phyloP scores from a whole-genome alignment of 2,797 vertebrate genomes.

The Margarornis squamiger region DNA sequence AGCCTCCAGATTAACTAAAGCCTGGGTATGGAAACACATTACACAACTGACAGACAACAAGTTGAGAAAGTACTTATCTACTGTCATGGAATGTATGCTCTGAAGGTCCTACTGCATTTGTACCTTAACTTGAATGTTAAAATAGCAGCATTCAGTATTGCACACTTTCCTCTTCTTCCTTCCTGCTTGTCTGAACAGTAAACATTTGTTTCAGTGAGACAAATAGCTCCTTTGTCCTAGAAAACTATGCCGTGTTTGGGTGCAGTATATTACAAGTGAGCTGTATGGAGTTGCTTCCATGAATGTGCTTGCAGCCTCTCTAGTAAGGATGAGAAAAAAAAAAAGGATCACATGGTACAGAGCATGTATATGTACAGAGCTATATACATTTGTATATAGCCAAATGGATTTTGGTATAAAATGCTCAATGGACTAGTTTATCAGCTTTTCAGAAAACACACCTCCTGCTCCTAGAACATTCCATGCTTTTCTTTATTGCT shows the following conservation, averaged over 20 bases:
- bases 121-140: background rate
- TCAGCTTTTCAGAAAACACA: background rate
- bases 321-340: background rate
- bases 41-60: constrained; percentile 9
- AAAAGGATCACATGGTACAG: background rate
- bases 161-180: background rate
- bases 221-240: background rate
- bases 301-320: background rate
- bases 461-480: background rate
- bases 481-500: background rate
- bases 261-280: background rate
- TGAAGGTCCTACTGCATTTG: background rate
- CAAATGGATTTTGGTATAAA: background rate
- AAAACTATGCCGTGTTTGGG: background rate
- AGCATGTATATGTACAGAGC: no score
- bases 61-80: background rate
- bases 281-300: background rate
- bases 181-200: background rate
- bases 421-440: background rate
- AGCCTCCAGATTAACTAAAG: background rate
- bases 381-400: background rate
- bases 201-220: background rate
- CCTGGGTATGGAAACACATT: background rate
- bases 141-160: background rate
- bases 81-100: background rate